Evolutionary conservation across 1,140 invertebrate species (phyloP), one percentile per base, ranked within the genome.

Genomic region (Thaumetopoea pityocampa): DNA sequence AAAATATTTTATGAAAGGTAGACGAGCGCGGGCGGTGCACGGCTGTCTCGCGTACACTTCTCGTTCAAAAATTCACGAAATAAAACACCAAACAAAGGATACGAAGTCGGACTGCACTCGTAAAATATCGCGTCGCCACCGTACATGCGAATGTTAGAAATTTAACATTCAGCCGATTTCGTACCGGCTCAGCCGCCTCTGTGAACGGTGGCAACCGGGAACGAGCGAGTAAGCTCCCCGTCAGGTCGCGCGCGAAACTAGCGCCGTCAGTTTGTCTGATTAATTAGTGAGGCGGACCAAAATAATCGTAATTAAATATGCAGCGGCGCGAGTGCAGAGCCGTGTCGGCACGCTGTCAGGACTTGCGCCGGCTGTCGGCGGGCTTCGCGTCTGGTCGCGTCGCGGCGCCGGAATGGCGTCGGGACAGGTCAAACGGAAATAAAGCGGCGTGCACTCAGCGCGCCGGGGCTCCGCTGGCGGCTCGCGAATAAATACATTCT

Each of bases 351-450:
- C 42, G 58, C 72, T 70, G 76, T 80, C 70, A 73, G 56, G 54
- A 67, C 56, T 64, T 68, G 64, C 74, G 74, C 73, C 50, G 62
- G 71, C 61, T 79, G 74, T 79, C 71, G 53, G 63, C 52, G 51
- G 69, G 70, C 67, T 64, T 74, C 70, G 74, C 64, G 76, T 74
- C 76, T 80, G 67, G 63, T 44, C 18, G n/a, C 38, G 35, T 57
- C 57, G 60, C 61, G 61, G 58, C 69, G 59, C 63, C 65, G 66
- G 69, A 79, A 76, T 67, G 69, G 65, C 66, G 48, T 77, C 63
- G 69, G 57, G 69, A 72, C 71, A 70, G 76, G 70, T 80, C 72
- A 72, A 77, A 70, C 72, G 76, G 70, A 80, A 80, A 77, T 77
- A 80, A 80, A 79, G 67, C 69, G 54, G 60, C 58, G 57, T 73